Evolutionary conservation across 2,888 invertebrate genomes (phyloP).

Genomic region (Drosophila mettleri): DNA sequence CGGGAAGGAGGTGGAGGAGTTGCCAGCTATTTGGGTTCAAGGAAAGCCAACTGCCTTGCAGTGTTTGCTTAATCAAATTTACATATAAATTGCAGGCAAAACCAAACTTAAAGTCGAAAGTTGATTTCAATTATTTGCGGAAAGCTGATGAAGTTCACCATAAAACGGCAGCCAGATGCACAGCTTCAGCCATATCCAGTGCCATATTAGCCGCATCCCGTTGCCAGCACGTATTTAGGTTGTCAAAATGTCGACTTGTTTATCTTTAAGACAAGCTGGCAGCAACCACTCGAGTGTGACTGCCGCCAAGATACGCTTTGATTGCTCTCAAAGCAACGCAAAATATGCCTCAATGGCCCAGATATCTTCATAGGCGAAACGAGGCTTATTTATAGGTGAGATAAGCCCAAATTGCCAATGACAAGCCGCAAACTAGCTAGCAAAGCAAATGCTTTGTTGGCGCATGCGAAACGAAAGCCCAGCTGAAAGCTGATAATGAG

Average conservation of each 20-base stretch:
- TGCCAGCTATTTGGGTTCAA: conserved; percentile 25
- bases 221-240: conserved; percentile 50
- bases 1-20: background rate
- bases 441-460: background rate
- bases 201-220: conserved; percentile 50
- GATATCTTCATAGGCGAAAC: background rate
- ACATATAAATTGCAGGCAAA: conserved; percentile 74
- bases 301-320: conserved; percentile 3
- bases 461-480: background rate
- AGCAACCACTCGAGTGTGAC: background rate
- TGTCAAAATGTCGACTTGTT: conserved; percentile 77
- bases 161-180: conserved; percentile 30
- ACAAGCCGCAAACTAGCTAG: conserved; percentile 4
- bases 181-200: conserved; percentile 21
- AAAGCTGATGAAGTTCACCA: conserved; percentile 67
- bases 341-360: conserved; percentile 1
- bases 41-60: conserved; percentile 48
- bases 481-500: too few relatives aligned
- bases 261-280: conserved; percentile 61
- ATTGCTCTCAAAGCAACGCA: conserved; percentile 4
- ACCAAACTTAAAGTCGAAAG: conserved; percentile 58
- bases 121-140: conserved; percentile 78
- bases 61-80: conserved; percentile 75
- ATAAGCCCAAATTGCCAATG: background rate
- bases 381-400: background rate